Percentiles rank a stretch among this genome's conserved stretches.
These are phyloP conservation scores for Calyptomena viridis DNA, from an alignment of 2,113 vertebrate species.

Conservation along the genomic window DNA sequence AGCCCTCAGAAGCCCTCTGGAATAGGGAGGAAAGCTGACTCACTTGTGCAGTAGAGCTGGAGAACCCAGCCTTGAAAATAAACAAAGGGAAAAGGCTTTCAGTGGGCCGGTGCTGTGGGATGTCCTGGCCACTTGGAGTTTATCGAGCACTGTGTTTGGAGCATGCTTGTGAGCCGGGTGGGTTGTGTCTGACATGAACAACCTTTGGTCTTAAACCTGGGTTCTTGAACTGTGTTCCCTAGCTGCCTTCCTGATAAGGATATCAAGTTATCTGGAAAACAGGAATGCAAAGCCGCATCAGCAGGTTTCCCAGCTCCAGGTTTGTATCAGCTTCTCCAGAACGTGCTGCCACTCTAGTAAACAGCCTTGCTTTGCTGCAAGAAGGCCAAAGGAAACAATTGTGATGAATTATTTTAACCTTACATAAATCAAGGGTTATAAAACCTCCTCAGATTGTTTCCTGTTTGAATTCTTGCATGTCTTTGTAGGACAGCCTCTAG, in stretches of 20 bases:
- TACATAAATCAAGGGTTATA: background rate
- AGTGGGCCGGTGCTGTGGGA: background rate
- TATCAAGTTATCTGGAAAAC: background rate
- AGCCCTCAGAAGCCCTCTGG: background rate
- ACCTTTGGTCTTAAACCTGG: constrained; percentile 40
- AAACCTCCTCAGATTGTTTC: constrained; percentile 2
- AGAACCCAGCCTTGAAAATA: background rate
- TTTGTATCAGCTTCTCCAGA: background rate
- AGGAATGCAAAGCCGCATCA: constrained; percentile 14
- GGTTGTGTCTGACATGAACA: background rate
- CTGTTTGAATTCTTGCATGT: background rate
- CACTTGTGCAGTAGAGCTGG: background rate
- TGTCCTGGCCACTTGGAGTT: background rate
- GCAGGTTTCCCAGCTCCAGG: background rate
- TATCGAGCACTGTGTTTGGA: background rate
- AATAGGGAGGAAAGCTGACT: background rate
- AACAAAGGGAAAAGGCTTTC: background rate
- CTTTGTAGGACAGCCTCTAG: background rate
- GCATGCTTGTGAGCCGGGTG: background rate
- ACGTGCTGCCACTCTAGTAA: background rate
- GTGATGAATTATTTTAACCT: background rate
- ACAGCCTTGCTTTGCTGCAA: background rate
- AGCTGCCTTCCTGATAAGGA: constrained; percentile 11
- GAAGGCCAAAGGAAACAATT: constrained; percentile 3
- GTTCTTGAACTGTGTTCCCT: background rate